Evolutionary conservation across 1,140 invertebrate genomes (phyloP).

Genomic region (Saccostrea glomerata): DNA sequence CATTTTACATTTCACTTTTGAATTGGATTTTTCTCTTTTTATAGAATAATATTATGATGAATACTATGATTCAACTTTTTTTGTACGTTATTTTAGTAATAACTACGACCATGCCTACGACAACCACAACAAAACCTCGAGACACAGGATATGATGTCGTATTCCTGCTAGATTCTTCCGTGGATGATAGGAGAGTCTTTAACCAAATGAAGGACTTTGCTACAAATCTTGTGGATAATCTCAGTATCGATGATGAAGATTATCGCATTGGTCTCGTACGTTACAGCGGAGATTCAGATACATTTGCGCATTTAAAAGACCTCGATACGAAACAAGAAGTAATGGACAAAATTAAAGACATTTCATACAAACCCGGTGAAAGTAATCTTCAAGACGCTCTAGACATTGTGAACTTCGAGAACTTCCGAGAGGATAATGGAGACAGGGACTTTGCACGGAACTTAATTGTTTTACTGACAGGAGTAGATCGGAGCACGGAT

Average conservation of each 20-base stretch:
- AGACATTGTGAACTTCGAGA: constrained; percentile 64
- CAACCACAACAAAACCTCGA: constrained; percentile 20
- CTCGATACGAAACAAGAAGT: constrained; percentile 64
- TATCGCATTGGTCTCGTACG: constrained; percentile 70
- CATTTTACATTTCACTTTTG: neutral
- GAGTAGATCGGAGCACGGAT: constrained; percentile 65
- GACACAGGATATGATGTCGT: constrained; percentile 72
- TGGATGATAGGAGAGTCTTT: constrained; percentile 59
- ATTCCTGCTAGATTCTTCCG: constrained; percentile 73
- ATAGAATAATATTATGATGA: neutral
- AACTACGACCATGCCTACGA: constrained; percentile 39
- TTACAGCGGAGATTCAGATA: constrained; percentile 61
- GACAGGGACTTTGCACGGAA: constrained; percentile 72
- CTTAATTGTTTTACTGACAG: constrained; percentile 70
- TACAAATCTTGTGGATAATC: constrained; percentile 56
- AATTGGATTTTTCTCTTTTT: neutral
- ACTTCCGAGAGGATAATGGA: constrained; percentile 69
- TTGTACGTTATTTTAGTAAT: neutral
- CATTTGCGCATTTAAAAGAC: constrained; percentile 70
- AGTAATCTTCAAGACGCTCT: constrained; percentile 67
- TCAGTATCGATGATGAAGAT: constrained; percentile 67
- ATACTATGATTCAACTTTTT: neutral
- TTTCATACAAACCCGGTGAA: constrained; percentile 58
- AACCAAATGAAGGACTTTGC: constrained; percentile 70
- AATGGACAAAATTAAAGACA: constrained; percentile 55